Percentiles rank a stretch among this genome's conserved stretches.
Evolutionary conservation across 2,888 invertebrate species (phyloP).

Genomic region (Trimorus sp.): DNA sequence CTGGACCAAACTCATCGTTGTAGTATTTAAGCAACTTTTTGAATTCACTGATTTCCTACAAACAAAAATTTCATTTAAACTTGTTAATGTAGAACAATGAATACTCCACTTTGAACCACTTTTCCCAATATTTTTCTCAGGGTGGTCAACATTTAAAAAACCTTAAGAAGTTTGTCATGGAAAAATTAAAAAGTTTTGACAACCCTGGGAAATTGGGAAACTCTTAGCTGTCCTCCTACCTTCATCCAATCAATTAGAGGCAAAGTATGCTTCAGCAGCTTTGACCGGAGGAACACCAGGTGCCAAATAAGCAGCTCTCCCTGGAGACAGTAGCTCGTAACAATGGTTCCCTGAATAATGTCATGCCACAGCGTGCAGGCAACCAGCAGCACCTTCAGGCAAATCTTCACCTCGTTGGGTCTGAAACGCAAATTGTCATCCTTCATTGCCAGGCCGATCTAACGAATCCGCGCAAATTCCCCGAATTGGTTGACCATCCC

Average conservation of each 20-base stretch:
- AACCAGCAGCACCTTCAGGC: slow-evolving; percentile 85
- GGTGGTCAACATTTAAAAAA: too few relatives aligned
- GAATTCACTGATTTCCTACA: slow-evolving; percentile 90
- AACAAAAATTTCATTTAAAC: slow-evolving; percentile 10
- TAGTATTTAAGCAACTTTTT: slow-evolving; percentile 89
- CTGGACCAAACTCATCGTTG: slow-evolving; percentile 89
- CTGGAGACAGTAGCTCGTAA: slow-evolving; percentile 92
- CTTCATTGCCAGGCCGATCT: too few relatives aligned
- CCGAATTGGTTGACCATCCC: background rate
- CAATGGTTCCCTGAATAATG: slow-evolving; percentile 91
- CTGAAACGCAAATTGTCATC: slow-evolving; percentile 78
- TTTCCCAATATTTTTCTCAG: too few relatives aligned
- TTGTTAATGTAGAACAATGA: background rate
- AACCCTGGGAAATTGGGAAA: too few relatives aligned
- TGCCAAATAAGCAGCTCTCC: slow-evolving; percentile 90
- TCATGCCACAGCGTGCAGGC: slow-evolving; percentile 89
- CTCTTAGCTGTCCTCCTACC: slow-evolving; percentile 80
- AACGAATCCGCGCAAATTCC: too few relatives aligned
- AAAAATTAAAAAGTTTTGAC: too few relatives aligned
- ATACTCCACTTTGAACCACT: too few relatives aligned
- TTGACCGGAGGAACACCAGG: slow-evolving; percentile 87
- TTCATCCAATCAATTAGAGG: slow-evolving; percentile 90
- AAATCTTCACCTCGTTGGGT: slow-evolving; percentile 82
- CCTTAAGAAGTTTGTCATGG: too few relatives aligned
- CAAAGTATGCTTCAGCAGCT: slow-evolving; percentile 88